Percentiles rank a stretch among this genome's conserved stretches.
phyloP scores from a whole-genome alignment of 2,113 vertebrate species.

The Calyptomena viridis region DNA sequence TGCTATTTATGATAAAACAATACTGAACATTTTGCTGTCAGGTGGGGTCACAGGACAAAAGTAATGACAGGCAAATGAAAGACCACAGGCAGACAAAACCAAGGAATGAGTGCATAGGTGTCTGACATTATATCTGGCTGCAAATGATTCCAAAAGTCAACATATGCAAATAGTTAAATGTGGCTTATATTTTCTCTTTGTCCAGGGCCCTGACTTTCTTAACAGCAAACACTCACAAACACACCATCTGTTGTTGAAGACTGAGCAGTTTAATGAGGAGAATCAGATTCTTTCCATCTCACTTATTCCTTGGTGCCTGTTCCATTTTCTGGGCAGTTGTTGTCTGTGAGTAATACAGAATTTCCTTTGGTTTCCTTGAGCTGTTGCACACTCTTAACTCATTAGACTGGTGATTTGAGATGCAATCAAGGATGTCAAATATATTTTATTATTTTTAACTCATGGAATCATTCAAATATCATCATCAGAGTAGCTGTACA shows the following conservation, averaged over 20 bases:
- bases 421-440: not conserved
- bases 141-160: constrained; percentile 24
- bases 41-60: not conserved
- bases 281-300: constrained; percentile 31
- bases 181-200: constrained; percentile 38
- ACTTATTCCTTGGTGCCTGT: not conserved
- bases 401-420: not conserved
- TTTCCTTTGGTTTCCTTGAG: not conserved
- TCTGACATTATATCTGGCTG: not conserved
- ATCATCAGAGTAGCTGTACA: not conserved
- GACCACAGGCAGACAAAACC: not conserved
- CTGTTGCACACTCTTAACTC: not conserved
- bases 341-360: not conserved
- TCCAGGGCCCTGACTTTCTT: constrained; percentile 33
- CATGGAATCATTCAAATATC: not conserved
- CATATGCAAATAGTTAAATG: constrained; percentile 46
- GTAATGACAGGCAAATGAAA: not conserved
- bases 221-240: not conserved
- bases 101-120: not conserved
- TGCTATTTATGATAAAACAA: not conserved
- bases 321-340: constrained; percentile 6
- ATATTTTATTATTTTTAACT: not conserved
- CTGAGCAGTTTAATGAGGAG: constrained; percentile 38
- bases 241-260: constrained; percentile 41
- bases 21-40: not conserved